phyloP scores from a whole-genome alignment of 1,140 invertebrate genomes.

The Sipha flava region DNA sequence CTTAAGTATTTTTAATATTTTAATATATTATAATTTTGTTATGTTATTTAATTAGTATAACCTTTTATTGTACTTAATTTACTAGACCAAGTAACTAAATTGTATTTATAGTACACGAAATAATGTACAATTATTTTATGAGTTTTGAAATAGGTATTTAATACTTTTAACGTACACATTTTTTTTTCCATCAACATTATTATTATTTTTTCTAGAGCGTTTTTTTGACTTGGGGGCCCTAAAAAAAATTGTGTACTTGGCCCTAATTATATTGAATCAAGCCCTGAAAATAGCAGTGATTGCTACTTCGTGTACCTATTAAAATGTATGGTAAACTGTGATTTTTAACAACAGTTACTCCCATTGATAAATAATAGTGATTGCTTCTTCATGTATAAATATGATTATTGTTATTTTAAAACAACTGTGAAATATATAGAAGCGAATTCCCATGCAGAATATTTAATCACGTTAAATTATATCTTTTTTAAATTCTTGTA shows the following conservation, averaged over 20 bases:
- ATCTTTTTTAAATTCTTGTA: too few relatives aligned
- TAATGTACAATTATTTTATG: background rate
- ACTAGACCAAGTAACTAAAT: background rate
- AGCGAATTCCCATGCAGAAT: too few relatives aligned
- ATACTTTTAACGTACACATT: background rate
- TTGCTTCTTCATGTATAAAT: too few relatives aligned
- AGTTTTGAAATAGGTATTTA: background rate
- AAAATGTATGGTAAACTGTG: too few relatives aligned
- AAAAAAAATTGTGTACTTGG: background rate
- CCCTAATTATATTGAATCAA: background rate
- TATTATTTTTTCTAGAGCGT: background rate
- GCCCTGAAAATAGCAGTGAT: background rate
- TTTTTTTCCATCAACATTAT: background rate
- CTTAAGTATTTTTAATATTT: too few relatives aligned
- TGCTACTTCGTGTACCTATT: too few relatives aligned
- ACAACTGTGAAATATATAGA: too few relatives aligned
- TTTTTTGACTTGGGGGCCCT: background rate
- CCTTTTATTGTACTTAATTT: background rate
- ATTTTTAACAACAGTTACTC: too few relatives aligned
- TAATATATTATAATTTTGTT: too few relatives aligned
- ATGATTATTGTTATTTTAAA: too few relatives aligned
- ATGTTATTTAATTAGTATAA: background rate
- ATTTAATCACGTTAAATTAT: too few relatives aligned
- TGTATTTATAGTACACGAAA: background rate
- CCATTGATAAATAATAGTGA: too few relatives aligned